Percentiles rank a stretch among this genome's conserved stretches.
Conservation (phyloP, 2,113 vertebrate species). For the Nyctereutes procyonoides region DNA sequence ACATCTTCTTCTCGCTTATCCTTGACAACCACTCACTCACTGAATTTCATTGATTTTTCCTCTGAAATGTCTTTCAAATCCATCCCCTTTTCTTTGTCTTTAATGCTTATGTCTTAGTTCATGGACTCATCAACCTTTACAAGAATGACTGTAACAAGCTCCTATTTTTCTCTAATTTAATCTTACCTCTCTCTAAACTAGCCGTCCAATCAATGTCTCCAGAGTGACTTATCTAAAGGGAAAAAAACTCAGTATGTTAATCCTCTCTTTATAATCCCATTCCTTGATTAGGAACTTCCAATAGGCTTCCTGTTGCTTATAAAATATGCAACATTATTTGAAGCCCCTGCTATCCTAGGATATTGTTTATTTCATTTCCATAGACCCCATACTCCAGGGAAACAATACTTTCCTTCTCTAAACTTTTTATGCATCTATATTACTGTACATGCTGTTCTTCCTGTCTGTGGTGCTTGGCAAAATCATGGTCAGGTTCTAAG, state of each 20-base stretch:
- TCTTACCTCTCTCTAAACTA: neutral
- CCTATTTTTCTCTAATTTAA: neutral
- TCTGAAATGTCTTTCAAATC: constrained; percentile 46
- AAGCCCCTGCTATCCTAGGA: neutral
- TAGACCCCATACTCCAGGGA: neutral
- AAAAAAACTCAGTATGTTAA: constrained; percentile 1
- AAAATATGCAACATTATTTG: neutral
- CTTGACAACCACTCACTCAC: neutral
- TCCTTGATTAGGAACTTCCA: neutral
- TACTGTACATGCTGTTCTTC: neutral
- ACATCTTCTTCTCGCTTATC: constrained; percentile 8
- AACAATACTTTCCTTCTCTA: neutral
- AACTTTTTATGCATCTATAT: neutral
- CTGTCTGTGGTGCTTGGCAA: neutral
- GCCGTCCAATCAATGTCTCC: neutral
- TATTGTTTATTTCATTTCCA: neutral
- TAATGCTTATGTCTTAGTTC: neutral
- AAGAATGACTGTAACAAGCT: neutral
- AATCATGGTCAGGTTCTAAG: constrained; percentile 22
- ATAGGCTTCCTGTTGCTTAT: neutral
- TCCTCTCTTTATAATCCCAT: neutral
- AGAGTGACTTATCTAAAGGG: constrained; percentile 23
- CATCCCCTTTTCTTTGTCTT: neutral
- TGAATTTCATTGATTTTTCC: constrained; percentile 4
- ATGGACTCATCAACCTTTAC: neutral